Conservation (phyloP, 2,797 vertebrate genomes). For the Babyrousa celebensis region DNA sequence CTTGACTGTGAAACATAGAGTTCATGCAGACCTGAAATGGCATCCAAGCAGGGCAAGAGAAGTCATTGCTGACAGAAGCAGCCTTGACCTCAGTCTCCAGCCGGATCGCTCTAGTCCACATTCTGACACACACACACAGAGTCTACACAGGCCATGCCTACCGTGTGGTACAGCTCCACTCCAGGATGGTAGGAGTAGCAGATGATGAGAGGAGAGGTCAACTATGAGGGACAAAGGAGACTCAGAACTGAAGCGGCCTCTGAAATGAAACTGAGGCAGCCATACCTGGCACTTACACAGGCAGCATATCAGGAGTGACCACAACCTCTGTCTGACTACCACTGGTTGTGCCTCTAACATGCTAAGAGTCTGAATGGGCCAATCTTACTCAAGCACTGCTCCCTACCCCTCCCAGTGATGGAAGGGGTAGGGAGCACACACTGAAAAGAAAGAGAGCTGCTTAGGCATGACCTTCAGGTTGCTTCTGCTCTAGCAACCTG, state of each 20-base stretch:
- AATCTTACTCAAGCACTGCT: neutral
- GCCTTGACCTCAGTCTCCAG: neutral
- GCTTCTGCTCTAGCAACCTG: neutral
- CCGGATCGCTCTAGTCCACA: neutral
- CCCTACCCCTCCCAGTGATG: too few species aligned
- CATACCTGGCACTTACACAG: neutral
- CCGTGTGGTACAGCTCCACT: neutral
- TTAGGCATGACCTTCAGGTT: neutral
- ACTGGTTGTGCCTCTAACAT: neutral
- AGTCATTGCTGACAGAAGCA: neutral
- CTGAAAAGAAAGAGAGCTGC: neutral
- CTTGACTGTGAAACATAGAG: neutral
- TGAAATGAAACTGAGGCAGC: neutral
- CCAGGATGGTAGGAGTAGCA: neutral
- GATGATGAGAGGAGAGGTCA: too few species aligned
- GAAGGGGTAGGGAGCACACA: neutral
- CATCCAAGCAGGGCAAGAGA: neutral
- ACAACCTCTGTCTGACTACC: neutral
- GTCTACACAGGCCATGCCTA: neutral
- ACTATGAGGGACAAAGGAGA: neutral
- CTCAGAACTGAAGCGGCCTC: neutral
- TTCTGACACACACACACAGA: neutral
- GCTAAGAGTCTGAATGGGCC: neutral
- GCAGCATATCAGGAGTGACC: neutral
- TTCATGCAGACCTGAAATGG: neutral